phyloP scores from a whole-genome alignment of 2,113 vertebrate genomes.

The Pteropus alecto region DNA sequence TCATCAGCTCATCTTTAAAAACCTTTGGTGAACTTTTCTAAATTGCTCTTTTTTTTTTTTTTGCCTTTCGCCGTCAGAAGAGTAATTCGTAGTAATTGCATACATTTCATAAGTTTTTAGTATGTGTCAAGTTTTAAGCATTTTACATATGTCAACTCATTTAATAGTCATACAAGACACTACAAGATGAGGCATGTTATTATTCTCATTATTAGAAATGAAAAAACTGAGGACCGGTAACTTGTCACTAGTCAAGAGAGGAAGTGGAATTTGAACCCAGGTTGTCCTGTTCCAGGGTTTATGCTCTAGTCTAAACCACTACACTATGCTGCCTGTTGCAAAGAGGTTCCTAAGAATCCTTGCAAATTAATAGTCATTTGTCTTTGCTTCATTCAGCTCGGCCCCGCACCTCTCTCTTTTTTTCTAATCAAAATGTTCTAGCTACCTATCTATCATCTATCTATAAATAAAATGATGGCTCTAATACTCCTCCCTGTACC shows the following conservation, averaged over 20 bases:
- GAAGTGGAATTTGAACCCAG: background rate
- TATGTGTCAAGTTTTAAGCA: background rate
- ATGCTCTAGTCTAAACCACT: background rate
- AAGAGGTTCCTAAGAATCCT: background rate
- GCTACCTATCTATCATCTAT: background rate
- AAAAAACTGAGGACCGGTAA: background rate
- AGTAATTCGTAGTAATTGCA: background rate
- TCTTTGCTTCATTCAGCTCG: background rate
- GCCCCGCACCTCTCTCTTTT: fast-evolving
- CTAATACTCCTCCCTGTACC: background rate
- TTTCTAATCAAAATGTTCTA: background rate
- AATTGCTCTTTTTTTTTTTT: background rate
- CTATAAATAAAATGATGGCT: background rate
- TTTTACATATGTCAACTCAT: background rate
- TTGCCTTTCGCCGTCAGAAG: fast-evolving
- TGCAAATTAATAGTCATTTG: background rate
- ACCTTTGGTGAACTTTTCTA: background rate
- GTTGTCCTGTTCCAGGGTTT: no score
- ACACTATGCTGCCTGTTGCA: background rate
- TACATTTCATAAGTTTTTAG: background rate
- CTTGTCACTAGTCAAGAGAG: background rate
- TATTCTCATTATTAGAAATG: background rate
- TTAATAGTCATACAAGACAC: background rate
- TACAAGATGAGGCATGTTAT: background rate
- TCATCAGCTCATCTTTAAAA: background rate